Evolutionary conservation across 2,797 vertebrate genomes (phyloP), one percentile per base, ranked within the genome.

Genomic region (Danio kyathit): DNA sequence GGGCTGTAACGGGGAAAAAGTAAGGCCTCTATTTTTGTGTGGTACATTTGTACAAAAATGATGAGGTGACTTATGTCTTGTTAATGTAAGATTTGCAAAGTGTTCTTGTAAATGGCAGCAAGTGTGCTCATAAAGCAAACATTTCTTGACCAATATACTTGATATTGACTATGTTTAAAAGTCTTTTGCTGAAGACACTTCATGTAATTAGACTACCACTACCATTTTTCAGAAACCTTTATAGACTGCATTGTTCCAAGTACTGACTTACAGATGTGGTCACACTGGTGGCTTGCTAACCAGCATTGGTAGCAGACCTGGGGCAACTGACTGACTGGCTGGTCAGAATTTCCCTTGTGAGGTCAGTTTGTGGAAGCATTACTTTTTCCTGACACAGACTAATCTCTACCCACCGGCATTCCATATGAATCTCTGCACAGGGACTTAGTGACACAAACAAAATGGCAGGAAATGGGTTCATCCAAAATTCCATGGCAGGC

Each of bases 381-480:
- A 46, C 60, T 80, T 44, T 48, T 74, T 83, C 71, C 66, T 74
- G 12, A 84, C 61, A 29, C 72, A 89, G 88, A 89, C 89, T 90
- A 88, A 92, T 92, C 89, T 88, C 82, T 91, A 87, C 63, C 82
- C 87, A 87, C 75, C 72, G 63, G 49, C 60, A 65, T 84, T 89
- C 91, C 89, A 87, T 79, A 88, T 88, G 88, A 84, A 79, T 74
- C 71, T 79, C 19, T 56, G 11, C 73, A 9, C 69, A 83, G 85
- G 89, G 83, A 79, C 78, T 82, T 88, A 89, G 88, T 91, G 89
- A 94, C 91, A 92, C 83, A 87, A 88, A 88, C 88, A 92, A 88
- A 92, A 93, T 90, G 75, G 90, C 90, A 91, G 91, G 91, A 93
- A 93, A 84, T 88, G 71, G 85, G 89, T 88, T 90, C 87, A 90